Base-by-base conservation (phyloP, 2,888 invertebrate genomes). In the Erebia palarica region DNA sequence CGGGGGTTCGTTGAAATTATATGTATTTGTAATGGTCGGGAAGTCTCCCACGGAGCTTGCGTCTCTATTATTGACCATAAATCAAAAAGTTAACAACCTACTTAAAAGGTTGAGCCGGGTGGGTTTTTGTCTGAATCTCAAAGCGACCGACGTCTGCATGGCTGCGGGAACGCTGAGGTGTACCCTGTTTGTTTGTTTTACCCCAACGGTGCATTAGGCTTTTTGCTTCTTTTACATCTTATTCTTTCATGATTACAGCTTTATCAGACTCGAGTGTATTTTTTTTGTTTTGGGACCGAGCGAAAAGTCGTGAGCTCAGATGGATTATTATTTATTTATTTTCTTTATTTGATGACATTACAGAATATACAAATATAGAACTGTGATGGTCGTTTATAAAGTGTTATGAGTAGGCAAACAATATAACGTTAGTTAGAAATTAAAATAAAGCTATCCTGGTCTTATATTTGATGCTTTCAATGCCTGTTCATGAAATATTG, bases 41-140 rank as follows among this genome's bases (percentile, higher is more conserved):
- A 78, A 91, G 91, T 89, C 91, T 92, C 93, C 92, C 92, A 92
- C 91, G 89, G 92, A 85, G 91, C 90, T 74, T 91, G 90, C 89
- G 86, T 92, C 92, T 92, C 92, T 92, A 93, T 93, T 93, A 92
- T 92, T 92, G 91, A 88, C 88, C 89, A 91, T 93, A 92, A 93
- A 93, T 93, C 93, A 92, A 92, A 93, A 93, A 90, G 91, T 92
- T 93, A 93, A 93, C 93, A 92, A 93, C 93, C 91, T 92, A 90
- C 92, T 92, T 92, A 93, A 92, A 92, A 93, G 92, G 89, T 88
- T 87, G 85, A 85, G 88, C 84, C 86, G 89, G 89, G 85, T 86
- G 80, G 87, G 91, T 92, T 93, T 93, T 93, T 92, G 91, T 91
- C 80, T 79, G 85, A 76, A 79, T 84, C 88, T 92, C 92, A 92